Base-by-base conservation (phyloP, 1,140 invertebrate species). In the Drosophila seguyi region DNA sequence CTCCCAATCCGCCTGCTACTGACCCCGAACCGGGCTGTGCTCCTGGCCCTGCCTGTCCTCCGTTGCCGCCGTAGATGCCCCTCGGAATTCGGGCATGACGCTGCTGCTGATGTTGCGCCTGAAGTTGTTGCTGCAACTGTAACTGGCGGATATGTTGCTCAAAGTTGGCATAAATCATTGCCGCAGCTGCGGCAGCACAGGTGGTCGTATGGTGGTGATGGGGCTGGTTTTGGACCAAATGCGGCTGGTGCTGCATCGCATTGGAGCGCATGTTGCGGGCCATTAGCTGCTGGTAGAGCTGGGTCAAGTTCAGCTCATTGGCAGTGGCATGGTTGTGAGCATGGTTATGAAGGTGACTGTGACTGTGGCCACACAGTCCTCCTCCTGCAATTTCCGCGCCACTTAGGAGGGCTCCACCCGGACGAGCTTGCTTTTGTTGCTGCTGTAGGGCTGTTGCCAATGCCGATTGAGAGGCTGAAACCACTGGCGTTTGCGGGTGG, bases 221-320 rank as follows among this genome's bases (percentile, higher is more conserved):
- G n/a, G 56, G 61, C 18, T 50, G 58, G 5, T 69, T 58, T 3
- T 61, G 71, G 1, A 47, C 61, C 2, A 48, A 27, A 4, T 48
- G 44, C 10, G 44, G 71, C 16, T 69, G 78, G 3, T 65, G 59
- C 10, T 63, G 62, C 2, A 55, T 44, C 25, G 62, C 48, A 63
- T 56, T 73, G 20, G 47, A n/a, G 5, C 77, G 82, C 16, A 81
- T 8, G 53, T 81, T 86, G 3, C 63, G 52, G 4, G 75, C 60
- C 63, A 85, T 34, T 3, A 86, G 27, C 29, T 85, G 82, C 8
- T 75, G 73, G 18, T 86, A 85, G 3, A 81, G 44, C 41, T 84
- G 71, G 11, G 63, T 16, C 22, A 71, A 20, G 4, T 47, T 55
- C 0, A 85, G 38, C 6, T 85, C 74, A 29, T 65, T 85, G 29